phyloP scores from a whole-genome alignment of 2,888 invertebrate genomes.

The Phrixothrix hirtus region DNA sequence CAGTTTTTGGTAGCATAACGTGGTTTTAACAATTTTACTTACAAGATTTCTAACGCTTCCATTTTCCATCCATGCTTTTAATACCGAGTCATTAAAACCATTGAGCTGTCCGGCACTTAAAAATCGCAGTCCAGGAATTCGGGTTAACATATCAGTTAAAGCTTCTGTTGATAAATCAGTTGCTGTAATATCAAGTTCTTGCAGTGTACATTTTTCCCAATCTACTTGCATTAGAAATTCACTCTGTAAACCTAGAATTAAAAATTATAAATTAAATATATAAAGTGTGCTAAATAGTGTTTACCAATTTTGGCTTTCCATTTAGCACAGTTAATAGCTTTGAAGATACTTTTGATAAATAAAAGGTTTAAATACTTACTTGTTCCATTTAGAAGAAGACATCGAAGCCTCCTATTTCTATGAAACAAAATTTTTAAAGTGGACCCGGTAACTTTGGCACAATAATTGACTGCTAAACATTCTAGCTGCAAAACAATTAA shows the following conservation, averaged over 20 bases:
- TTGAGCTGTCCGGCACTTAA: slow-evolving; percentile 96
- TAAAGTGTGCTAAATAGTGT: too few relatives aligned
- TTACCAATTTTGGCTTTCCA: too few relatives aligned
- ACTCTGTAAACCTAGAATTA: slow-evolving; percentile 76
- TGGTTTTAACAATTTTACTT: too few relatives aligned
- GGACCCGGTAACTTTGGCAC: slow-evolving; percentile 94
- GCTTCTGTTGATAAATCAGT: slow-evolving; percentile 95
- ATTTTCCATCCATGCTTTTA: slow-evolving; percentile 88
- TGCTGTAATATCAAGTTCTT: slow-evolving; percentile 95
- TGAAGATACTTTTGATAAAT: too few relatives aligned
- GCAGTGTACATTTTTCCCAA: slow-evolving; percentile 93
- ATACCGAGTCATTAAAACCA: slow-evolving; percentile 93
- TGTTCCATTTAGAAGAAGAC: slow-evolving; percentile 95
- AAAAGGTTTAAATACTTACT: too few relatives aligned
- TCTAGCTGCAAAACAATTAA: slow-evolving; percentile 85
- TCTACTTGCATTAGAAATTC: slow-evolving; percentile 94
- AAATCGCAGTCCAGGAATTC: slow-evolving; percentile 84
- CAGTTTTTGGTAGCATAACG: too few relatives aligned
- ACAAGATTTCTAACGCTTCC: slow-evolving; percentile 70
- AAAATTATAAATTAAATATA: slow-evolving; percentile 8
- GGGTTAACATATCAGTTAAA: slow-evolving; percentile 86
- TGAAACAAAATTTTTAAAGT: slow-evolving; percentile 93
- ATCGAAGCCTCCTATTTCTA: slow-evolving; percentile 87
- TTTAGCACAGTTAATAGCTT: too few relatives aligned
- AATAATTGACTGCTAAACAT: slow-evolving; percentile 96